These are phyloP conservation scores for Varanus komodoensis DNA, from an alignment of 2,113 vertebrate genomes.

Conservation along the genomic window DNA sequence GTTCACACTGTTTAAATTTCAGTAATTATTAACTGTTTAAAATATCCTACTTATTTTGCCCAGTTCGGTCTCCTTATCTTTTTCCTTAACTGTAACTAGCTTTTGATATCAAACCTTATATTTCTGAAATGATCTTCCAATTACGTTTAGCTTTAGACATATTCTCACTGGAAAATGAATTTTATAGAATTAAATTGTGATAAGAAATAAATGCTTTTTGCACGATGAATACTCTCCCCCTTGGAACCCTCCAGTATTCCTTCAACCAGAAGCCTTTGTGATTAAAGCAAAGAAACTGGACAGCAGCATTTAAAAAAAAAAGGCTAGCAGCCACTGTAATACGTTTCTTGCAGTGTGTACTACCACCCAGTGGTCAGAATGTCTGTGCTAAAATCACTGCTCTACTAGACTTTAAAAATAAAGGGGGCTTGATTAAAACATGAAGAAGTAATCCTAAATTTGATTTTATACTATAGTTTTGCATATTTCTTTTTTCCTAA, in stretches of 20 bases:
- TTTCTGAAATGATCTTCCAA: constrained; percentile 20
- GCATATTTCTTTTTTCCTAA: neutral
- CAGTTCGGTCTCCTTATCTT: constrained; percentile 15
- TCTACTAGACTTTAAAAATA: constrained; percentile 75
- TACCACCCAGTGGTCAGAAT: constrained; percentile 98
- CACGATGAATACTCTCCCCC: constrained; percentile 59
- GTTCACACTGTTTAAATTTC: constrained; percentile 17
- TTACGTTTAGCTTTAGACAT: constrained; percentile 50
- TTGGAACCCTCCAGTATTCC: constrained; percentile 72
- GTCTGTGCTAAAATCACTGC: constrained; percentile 85
- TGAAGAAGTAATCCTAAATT: constrained; percentile 47
- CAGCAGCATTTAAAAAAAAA: constrained; percentile 71
- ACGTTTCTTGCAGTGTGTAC: constrained; percentile 88
- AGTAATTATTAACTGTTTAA: constrained; percentile 29
- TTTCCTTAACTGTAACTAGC: constrained; percentile 38
- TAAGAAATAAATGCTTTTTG: constrained; percentile 63
- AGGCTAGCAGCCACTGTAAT: constrained; percentile 77
- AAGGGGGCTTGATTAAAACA: constrained; percentile 43
- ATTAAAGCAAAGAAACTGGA: constrained; percentile 85
- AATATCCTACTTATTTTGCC: constrained; percentile 10
- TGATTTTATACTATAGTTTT: constrained; percentile 36
- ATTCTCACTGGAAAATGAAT: constrained; percentile 56
- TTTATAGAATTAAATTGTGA: constrained; percentile 56
- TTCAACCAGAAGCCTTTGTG: constrained; percentile 80
- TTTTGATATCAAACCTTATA: constrained; percentile 30